These are phyloP conservation scores for Stenoptilia bipunctidactyla DNA, from an alignment of 2,888 invertebrate species.

Conservation along the genomic window DNA sequence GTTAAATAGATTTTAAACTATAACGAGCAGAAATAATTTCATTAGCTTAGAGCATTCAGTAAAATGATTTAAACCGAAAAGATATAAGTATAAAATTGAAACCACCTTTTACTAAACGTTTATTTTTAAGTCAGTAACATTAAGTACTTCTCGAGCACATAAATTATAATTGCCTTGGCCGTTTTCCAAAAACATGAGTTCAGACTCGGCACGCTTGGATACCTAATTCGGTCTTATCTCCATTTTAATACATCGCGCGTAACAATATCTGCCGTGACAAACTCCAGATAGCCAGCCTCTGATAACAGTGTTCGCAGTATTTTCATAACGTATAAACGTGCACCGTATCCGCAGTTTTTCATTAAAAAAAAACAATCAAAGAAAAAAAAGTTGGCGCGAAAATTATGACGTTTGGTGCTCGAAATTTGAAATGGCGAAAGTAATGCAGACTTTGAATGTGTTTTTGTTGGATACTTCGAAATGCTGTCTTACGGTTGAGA, in stretches of 20 bases:
- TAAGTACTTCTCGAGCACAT: too few relatives aligned
- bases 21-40: too few relatives aligned
- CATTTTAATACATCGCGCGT: conserved; percentile 39
- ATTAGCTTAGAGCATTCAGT: too few relatives aligned
- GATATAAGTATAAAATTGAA: too few relatives aligned
- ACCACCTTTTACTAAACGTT: too few relatives aligned
- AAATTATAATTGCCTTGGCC: too few relatives aligned
- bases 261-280: conserved; percentile 65
- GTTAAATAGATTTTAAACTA: too few relatives aligned
- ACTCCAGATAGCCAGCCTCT: conserved; percentile 53
- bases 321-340: conserved; percentile 40
- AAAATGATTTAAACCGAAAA: too few relatives aligned
- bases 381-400: not conserved
- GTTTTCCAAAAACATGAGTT: too few relatives aligned
- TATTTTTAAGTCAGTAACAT: too few relatives aligned
- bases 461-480: conserved; percentile 49
- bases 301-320: conserved; percentile 49
- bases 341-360: conserved; percentile 14
- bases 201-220: conserved; percentile 16
- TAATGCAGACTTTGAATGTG: conserved; percentile 47
- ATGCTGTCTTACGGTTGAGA: conserved; percentile 50
- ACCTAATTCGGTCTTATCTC: conserved; percentile 32
- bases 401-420: too few relatives aligned
- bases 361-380: conserved; percentile 4
- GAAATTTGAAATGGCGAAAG: conserved; percentile 35